Conservation (phyloP, 2,888 invertebrate genomes). For the Ectobius pallidus region DNA sequence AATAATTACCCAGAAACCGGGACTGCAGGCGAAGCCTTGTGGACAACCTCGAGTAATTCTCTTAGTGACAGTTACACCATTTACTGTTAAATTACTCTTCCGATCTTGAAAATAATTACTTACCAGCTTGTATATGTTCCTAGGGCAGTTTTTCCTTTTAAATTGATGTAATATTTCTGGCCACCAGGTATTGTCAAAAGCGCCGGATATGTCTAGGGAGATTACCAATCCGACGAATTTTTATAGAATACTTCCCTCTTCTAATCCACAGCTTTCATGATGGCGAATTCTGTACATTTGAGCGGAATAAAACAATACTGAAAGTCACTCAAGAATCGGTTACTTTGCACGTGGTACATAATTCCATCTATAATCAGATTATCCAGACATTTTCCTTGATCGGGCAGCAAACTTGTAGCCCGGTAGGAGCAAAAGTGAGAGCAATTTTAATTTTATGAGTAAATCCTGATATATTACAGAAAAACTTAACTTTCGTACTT, state of each 20-base stretch:
- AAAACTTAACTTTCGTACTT: too few relatives aligned
- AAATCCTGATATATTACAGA: too few relatives aligned
- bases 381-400: neutral
- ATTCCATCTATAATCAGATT: neutral
- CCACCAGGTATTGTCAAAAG: too few relatives aligned
- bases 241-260: neutral
- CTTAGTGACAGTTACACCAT: neutral
- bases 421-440: too few relatives aligned
- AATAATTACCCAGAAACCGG: neutral
- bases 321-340: neutral
- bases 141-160: slow-evolving; percentile 1
- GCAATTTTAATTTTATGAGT: too few relatives aligned
- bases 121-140: neutral
- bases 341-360: neutral
- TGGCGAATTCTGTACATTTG: neutral
- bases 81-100: neutral
- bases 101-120: neutral
- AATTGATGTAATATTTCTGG: neutral
- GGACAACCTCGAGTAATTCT: neutral
- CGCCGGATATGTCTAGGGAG: neutral
- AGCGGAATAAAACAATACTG: neutral
- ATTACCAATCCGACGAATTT: neutral
- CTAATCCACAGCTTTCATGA: neutral
- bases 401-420: too few relatives aligned
- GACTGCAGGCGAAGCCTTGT: neutral